phyloP scores from a whole-genome alignment of 2,113 vertebrate species.

The Callopanchax toddi region DNA sequence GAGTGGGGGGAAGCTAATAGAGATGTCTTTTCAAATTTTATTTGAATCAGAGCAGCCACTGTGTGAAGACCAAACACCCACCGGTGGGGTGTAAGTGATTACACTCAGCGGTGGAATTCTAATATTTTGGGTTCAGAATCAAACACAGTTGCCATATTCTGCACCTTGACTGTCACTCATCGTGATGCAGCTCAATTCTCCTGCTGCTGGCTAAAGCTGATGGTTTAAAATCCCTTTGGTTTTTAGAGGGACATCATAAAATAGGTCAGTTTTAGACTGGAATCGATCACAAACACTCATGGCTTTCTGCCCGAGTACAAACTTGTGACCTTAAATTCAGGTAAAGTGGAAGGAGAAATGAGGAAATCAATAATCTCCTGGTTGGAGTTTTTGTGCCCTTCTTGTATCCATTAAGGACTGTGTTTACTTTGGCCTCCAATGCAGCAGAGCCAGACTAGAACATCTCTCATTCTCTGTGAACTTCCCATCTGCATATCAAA shows the following conservation, averaged over 20 bases:
- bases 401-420: slow-evolving; percentile 54
- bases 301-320: slow-evolving; percentile 6
- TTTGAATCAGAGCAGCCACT: slow-evolving; percentile 39
- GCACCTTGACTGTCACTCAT: slow-evolving; percentile 1
- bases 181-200: background rate
- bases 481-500: slow-evolving; percentile 88
- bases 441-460: slow-evolving; percentile 45
- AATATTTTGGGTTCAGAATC: slow-evolving; percentile 25
- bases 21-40: slow-evolving; percentile 56
- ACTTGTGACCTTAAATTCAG: slow-evolving; percentile 31
- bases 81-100: slow-evolving; percentile 18
- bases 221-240: background rate
- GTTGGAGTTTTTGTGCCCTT: slow-evolving; percentile 29
- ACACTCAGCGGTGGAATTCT: slow-evolving; percentile 5
- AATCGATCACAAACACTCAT: background rate
- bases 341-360: slow-evolving; percentile 40
- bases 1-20: slow-evolving; percentile 55
- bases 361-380: slow-evolving; percentile 43
- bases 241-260: background rate
- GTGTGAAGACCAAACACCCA: slow-evolving; percentile 25
- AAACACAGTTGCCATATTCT: background rate
- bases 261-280: slow-evolving; percentile 1
- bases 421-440: slow-evolving; percentile 56
- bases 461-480: slow-evolving; percentile 85
- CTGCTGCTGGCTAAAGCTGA: background rate